These are phyloP conservation scores for Orthosia gothica DNA, from an alignment of 2,888 invertebrate species.

Conservation along the genomic window DNA sequence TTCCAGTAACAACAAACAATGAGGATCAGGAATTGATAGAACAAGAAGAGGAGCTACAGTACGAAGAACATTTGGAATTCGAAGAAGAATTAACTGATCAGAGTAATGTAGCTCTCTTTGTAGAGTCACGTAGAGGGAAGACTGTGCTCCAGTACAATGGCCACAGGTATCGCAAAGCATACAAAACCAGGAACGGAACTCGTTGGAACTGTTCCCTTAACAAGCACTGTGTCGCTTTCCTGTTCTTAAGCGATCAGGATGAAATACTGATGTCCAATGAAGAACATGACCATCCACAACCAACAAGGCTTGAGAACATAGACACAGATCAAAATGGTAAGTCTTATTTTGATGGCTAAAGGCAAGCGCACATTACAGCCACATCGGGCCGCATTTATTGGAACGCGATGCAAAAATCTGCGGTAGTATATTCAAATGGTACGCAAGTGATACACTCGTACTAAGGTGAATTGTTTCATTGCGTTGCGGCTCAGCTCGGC, in stretches of 20 bases:
- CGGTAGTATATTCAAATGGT: background rate
- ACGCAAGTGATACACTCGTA: too few relatives aligned
- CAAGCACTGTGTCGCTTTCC: slow-evolving; percentile 79
- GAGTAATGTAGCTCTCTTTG: slow-evolving; percentile 74
- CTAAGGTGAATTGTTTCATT: background rate
- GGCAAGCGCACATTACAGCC: background rate
- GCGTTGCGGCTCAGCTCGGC: background rate
- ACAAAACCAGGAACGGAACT: slow-evolving; percentile 77
- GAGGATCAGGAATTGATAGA: slow-evolving; percentile 10
- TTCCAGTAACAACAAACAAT: slow-evolving; percentile 28
- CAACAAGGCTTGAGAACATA: slow-evolving; percentile 60
- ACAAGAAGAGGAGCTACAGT: slow-evolving; percentile 10
- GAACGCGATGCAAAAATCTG: background rate
- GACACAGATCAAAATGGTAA: slow-evolving; percentile 73
- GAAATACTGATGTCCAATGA: slow-evolving; percentile 80
- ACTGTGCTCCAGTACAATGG: slow-evolving; percentile 80
- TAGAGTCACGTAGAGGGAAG: slow-evolving; percentile 79
- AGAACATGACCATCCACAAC: slow-evolving; percentile 75
- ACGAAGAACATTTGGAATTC: slow-evolving; percentile 25
- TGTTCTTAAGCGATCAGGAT: slow-evolving; percentile 79
- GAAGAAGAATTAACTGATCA: slow-evolving; percentile 38
- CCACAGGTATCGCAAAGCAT: slow-evolving; percentile 80
- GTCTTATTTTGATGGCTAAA: slow-evolving; percentile 25
- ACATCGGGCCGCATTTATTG: background rate
- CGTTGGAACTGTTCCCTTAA: slow-evolving; percentile 82